A percentile compares a stretch with the other conserved stretches of the same genome.
Conservation (phyloP, 2,888 invertebrate genomes). For the Acronicta psi region DNA sequence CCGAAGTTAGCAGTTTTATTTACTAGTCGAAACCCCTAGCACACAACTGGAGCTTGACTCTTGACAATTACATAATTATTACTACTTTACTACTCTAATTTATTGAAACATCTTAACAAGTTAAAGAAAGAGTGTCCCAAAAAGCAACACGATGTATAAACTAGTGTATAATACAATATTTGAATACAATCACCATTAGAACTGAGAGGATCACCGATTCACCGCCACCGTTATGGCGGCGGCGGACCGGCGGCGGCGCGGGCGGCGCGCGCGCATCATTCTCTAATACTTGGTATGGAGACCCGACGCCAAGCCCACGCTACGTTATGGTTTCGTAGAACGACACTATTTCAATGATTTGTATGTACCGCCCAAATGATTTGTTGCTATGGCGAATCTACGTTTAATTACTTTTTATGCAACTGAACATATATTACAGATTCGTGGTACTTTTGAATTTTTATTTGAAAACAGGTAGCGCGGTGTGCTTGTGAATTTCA, state of each 20-base stretch:
- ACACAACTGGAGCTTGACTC: no score
- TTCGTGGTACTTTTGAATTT: slow-evolving; percentile 41
- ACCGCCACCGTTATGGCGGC: slow-evolving; percentile 54
- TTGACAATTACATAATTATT: no score
- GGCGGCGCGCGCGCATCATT: slow-evolving; percentile 32
- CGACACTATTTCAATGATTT: slow-evolving; percentile 62
- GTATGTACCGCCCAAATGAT: slow-evolving; percentile 65
- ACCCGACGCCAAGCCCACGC: slow-evolving; percentile 57
- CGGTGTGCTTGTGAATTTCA: slow-evolving; percentile 29
- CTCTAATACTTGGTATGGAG: slow-evolving; percentile 42
- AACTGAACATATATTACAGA: slow-evolving; percentile 7
- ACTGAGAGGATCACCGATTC: slow-evolving; percentile 54
- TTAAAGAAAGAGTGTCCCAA: not conserved
- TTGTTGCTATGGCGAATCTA: slow-evolving; percentile 63
- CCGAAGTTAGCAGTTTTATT: no score
- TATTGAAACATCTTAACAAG: no score
- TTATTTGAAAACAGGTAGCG: slow-evolving; percentile 28
- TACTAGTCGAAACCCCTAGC: no score
- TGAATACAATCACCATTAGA: slow-evolving; percentile 68
- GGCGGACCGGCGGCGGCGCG: slow-evolving; percentile 1
- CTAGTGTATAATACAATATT: slow-evolving; percentile 59
- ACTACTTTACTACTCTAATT: no score
- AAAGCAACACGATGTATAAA: slow-evolving; percentile 57
- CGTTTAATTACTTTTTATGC: slow-evolving; percentile 47
- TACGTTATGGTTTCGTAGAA: slow-evolving; percentile 69